Conservation (phyloP, 2,113 vertebrate species). For the Centropus bengalensis region DNA sequence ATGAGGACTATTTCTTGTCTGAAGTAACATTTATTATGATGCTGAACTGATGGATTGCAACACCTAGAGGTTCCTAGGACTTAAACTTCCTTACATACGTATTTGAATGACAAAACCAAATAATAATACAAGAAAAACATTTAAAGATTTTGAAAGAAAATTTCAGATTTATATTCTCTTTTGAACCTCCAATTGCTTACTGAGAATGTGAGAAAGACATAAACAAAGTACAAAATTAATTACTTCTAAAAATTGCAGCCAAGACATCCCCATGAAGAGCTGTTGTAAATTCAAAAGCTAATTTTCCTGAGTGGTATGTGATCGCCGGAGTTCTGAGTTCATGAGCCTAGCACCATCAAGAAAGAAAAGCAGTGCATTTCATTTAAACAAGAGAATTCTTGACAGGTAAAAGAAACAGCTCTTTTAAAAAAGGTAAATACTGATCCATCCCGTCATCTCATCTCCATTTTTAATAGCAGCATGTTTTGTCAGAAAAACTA, state of each 20-base stretch:
- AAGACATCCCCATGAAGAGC: background rate
- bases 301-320: background rate
- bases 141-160: constrained; percentile 1
- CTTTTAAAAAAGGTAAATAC: background rate
- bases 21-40: background rate
- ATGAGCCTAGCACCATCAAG: background rate
- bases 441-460: background rate
- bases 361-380: background rate
- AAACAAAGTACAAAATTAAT: background rate
- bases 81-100: background rate
- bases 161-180: background rate
- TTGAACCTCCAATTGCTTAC: background rate
- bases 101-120: background rate
- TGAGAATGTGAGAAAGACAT: background rate
- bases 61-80: background rate
- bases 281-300: constrained; percentile 10
- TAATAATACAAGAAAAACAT: background rate
- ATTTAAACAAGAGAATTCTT: background rate
- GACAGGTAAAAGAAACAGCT: background rate
- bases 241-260: background rate
- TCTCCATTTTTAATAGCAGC: background rate
- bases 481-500: background rate
- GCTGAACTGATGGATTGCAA: background rate
- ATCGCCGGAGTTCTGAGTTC: background rate
- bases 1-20: background rate